A percentile compares a stretch with the other conserved stretches of the same genome.
phyloP scores from a whole-genome alignment of 2,797 vertebrate genomes.

The Picus viridis region DNA sequence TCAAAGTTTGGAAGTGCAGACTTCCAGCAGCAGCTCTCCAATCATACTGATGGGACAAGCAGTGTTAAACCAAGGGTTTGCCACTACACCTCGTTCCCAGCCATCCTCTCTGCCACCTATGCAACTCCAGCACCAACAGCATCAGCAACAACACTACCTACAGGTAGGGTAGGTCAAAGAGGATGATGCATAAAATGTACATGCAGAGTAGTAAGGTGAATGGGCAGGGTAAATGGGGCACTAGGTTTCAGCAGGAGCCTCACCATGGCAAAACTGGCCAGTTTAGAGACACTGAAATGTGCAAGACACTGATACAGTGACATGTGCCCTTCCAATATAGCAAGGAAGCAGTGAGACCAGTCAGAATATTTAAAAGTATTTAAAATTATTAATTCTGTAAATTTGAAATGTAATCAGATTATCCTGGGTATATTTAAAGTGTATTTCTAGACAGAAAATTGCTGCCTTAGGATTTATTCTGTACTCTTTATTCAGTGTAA shows the following conservation, averaged over 20 bases:
- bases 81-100: conserved; percentile 69
- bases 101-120: conserved; percentile 74
- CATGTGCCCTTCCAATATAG: neutral
- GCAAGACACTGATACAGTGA: neutral
- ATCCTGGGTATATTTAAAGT: conserved; percentile 27
- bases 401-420: conserved; percentile 35
- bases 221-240: neutral
- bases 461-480: conserved; percentile 43
- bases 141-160: conserved; percentile 76
- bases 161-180: conserved; percentile 74
- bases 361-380: conserved; percentile 7
- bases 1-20: conserved; percentile 73
- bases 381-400: neutral
- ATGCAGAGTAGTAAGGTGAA: neutral
- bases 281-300: neutral
- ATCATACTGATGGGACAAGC: conserved; percentile 81
- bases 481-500: conserved; percentile 35
- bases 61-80: conserved; percentile 78
- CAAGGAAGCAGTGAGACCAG: neutral
- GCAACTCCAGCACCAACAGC: conserved; percentile 78
- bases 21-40: conserved; percentile 70
- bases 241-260: neutral
- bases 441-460: conserved; percentile 32
- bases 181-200: neutral
- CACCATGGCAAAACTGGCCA: neutral